phyloP scores from a whole-genome alignment of 2,797 vertebrate genomes.

The Tapera naevia region DNA sequence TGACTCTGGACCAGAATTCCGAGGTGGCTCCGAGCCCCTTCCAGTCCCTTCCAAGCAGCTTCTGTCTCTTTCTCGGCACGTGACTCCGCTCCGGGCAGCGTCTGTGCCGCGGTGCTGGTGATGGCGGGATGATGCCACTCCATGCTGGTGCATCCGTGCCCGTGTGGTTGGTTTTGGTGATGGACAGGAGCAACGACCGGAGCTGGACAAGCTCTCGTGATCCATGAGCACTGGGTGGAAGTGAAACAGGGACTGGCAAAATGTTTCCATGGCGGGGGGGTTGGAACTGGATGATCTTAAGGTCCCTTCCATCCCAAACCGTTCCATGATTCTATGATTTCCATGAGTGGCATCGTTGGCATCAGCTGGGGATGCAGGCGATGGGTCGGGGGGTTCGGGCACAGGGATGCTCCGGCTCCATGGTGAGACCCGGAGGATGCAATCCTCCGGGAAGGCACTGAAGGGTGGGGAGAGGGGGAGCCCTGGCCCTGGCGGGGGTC shows the following conservation, averaged over 20 bases:
- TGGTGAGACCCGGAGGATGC: neutral
- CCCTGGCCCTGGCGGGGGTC: neutral
- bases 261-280: neutral
- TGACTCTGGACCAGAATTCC: neutral
- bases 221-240: neutral
- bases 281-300: too few relatives aligned
- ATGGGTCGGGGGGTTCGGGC: too few relatives aligned
- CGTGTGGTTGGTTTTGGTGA: neutral
- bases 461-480: neutral
- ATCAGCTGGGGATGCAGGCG: neutral
- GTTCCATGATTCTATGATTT: neutral
- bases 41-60: neutral
- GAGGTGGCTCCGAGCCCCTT: neutral
- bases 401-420: neutral
- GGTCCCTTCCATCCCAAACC: too few relatives aligned
- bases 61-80: accelerated
- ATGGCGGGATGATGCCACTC: neutral
- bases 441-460: neutral
- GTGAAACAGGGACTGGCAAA: neutral
- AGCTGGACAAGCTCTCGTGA: accelerated
- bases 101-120: neutral
- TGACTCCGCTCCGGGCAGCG: neutral
- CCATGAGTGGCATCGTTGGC: neutral
- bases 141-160: neutral
- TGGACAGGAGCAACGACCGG: accelerated